Evolutionary conservation across 2,113 vertebrate genomes (phyloP).

Genomic region (Herpetotheres cachinnans): DNA sequence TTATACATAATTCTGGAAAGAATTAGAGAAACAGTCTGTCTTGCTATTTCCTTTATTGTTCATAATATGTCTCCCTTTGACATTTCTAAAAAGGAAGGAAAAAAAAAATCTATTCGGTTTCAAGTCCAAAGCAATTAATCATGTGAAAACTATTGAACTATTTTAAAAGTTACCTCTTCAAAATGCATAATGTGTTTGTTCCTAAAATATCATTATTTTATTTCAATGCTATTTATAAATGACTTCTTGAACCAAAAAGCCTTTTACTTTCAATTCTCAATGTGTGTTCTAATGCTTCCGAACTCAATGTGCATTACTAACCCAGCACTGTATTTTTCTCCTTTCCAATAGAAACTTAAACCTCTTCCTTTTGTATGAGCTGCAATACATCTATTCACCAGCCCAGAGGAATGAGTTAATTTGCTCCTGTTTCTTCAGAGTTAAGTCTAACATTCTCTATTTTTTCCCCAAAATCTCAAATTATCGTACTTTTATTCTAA

Average conservation of each 20-base stretch:
- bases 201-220: constrained; percentile 35
- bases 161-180: constrained; percentile 59
- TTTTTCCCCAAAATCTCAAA: background rate
- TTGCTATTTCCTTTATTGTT: constrained; percentile 50
- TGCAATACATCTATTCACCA: background rate
- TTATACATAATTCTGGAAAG: constrained; percentile 59
- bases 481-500: background rate
- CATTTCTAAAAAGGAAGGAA: constrained; percentile 58
- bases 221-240: constrained; percentile 47
- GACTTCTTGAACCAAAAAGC: background rate
- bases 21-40: constrained; percentile 23
- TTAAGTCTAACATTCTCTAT: background rate
- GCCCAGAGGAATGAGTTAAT: background rate
- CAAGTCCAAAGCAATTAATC: constrained; percentile 47
- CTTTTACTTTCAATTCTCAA: background rate
- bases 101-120: constrained; percentile 33
- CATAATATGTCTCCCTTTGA: constrained; percentile 50
- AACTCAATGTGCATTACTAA: background rate
- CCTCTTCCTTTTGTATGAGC: background rate
- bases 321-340: background rate
- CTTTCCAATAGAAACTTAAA: background rate
- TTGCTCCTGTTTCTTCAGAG: background rate
- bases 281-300: background rate
- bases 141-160: constrained; percentile 33
- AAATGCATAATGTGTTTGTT: constrained; percentile 40